Percentiles rank a stretch among this genome's conserved stretches.
Conservation (phyloP, 2,797 vertebrate genomes). For the Hephaestus fuliginosus region DNA sequence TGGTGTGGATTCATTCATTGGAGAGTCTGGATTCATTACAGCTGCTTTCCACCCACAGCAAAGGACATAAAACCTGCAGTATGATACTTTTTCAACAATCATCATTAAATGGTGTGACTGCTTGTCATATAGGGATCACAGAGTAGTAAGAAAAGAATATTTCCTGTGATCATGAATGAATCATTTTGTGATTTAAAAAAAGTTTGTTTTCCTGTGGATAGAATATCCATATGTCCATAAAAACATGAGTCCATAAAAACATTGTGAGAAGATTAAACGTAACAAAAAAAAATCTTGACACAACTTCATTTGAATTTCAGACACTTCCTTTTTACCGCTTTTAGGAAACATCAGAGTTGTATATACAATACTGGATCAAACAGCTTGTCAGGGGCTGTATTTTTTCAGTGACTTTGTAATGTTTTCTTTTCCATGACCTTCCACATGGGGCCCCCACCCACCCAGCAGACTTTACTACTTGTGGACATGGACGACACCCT, state of each 20-base stretch:
- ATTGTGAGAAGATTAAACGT: not conserved
- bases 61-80: slow-evolving; percentile 1
- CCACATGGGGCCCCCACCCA: slow-evolving; percentile 38
- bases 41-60: not conserved
- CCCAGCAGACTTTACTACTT: slow-evolving; percentile 19
- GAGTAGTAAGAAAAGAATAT: not conserved
- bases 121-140: not conserved
- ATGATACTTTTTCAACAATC: not conserved
- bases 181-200: not conserved
- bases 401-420: slow-evolving; percentile 24
- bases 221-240: too few relatives aligned
- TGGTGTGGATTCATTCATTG: not conserved
- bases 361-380: slow-evolving; percentile 9
- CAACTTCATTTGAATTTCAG: not conserved
- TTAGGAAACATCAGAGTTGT: not conserved
- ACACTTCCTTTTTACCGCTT: not conserved
- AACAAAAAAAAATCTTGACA: not conserved
- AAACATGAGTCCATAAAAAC: not conserved
- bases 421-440: slow-evolving; percentile 43
- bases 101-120: not conserved
- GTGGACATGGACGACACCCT: slow-evolving; percentile 20
- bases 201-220: not conserved
- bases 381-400: slow-evolving; percentile 23
- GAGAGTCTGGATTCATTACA: not conserved
- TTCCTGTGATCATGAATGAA: not conserved